phyloP scores from a whole-genome alignment of 1,140 invertebrate genomes.

The Conopomorpha cramerella region DNA sequence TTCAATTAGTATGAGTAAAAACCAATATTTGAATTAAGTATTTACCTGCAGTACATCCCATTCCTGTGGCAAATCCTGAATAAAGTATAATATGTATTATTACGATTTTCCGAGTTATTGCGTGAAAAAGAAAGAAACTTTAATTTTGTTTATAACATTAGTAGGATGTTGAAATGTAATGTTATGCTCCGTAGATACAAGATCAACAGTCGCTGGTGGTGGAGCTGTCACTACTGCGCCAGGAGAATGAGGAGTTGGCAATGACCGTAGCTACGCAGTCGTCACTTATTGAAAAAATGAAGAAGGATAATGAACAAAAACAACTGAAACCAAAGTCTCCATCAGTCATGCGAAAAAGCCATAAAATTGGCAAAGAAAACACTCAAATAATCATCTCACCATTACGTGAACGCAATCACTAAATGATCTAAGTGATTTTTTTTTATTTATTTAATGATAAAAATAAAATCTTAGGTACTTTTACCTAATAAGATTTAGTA shows the following conservation, averaged over 20 bases:
- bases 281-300: slow-evolving; percentile 44
- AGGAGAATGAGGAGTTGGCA: slow-evolving; percentile 46
- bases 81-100: no score
- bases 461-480: no score
- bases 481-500: no score
- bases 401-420: slow-evolving; percentile 47
- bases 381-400: slow-evolving; percentile 34
- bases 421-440: no score
- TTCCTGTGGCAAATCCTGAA: no score
- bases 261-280: slow-evolving; percentile 42
- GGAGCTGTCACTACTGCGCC: slow-evolving; percentile 42
- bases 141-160: no score
- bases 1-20: no score
- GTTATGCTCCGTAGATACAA: slow-evolving; percentile 49
- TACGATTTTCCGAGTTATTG: no score
- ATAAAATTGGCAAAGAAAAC: slow-evolving; percentile 49
- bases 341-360: slow-evolving; percentile 29
- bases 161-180: no score
- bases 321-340: slow-evolving; percentile 36
- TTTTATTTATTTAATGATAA: slow-evolving; percentile 1
- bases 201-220: slow-evolving; percentile 49
- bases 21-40: no score
- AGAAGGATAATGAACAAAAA: slow-evolving; percentile 32
- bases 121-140: no score
- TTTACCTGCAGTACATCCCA: no score